Conservation (phyloP, 2,113 vertebrate species). For the Gallinago media region DNA sequence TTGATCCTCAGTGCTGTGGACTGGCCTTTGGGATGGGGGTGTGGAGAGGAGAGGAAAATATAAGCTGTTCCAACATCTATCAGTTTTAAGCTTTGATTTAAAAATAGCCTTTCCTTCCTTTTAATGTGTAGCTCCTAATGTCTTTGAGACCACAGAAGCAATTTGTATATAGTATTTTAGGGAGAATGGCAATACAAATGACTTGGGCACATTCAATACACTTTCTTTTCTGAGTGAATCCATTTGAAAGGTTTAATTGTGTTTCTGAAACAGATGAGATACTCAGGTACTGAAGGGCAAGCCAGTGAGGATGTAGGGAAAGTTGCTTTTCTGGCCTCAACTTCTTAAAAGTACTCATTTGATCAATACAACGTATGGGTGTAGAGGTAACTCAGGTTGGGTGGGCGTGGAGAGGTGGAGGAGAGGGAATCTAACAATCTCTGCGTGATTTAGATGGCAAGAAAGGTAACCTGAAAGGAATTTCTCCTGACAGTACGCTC, state of each 20-base stretch:
- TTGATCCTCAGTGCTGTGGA: background rate
- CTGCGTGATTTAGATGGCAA: background rate
- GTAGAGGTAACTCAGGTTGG: background rate
- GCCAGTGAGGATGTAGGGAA: background rate
- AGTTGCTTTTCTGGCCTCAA: background rate
- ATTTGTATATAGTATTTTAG: background rate
- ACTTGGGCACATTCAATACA: background rate
- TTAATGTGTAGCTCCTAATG: background rate
- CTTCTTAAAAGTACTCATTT: background rate
- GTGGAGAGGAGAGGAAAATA: background rate
- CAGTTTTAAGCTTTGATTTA: background rate
- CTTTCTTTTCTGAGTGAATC: background rate
- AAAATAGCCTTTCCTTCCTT: background rate
- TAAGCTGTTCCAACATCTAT: background rate
- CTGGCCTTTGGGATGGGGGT: background rate
- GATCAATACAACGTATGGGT: background rate
- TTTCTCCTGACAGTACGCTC: background rate
- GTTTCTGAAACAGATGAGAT: background rate
- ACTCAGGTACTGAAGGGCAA: background rate
- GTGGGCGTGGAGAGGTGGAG: background rate
- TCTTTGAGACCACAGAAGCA: background rate
- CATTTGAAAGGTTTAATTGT: background rate
- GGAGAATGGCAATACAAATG: background rate
- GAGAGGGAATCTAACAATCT: background rate
- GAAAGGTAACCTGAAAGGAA: background rate